Base-by-base conservation (phyloP, 2,113 vertebrate genomes). In the Corythaeola cristata region DNA sequence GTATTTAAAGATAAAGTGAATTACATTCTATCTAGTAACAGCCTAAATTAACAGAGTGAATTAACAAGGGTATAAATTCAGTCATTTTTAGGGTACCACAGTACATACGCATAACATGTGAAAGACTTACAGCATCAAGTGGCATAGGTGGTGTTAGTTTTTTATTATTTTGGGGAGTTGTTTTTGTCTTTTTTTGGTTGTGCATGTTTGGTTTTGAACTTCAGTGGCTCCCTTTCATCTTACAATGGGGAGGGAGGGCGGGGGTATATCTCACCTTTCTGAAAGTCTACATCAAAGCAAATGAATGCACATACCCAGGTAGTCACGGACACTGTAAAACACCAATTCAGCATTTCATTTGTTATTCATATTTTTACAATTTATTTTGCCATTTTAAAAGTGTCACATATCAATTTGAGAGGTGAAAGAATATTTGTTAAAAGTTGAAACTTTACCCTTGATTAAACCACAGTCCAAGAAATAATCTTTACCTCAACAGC, bases 91-190 rank as follows among this genome's bases (percentile, higher is more conserved):
- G 13, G 56, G 8, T 52, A 76, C 4, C n/a, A 44, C 0, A 11
- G 19, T 5, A 84, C 3, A 35, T 0, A 55, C 7, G 26, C 3
- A 27, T 3, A 62, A 60, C 5, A 3, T 0, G 2, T 30, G 9
- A 50, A 85, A 75, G 33, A 79, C 12, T 9, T 44, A 30, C 50
- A 87, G 14, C 27, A 35, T 41, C 4, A 83, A 55, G 7, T n/a
- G 6, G 21, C 22, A 59, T 1, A 50, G 15, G 9, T 22, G 4
- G 0, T 23, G 4, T 0, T 73, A 32, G 20, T 6, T 30, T 44
- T 24, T 30, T 60, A 50, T 47, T 74, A n/a, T 56, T 86, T 35
- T 20, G 37, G 10, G 7, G 35, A 4, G 27, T 4, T 52, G 24
- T 58, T 52, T 71, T 91, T 53, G 21, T 11, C 4, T 19, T 64